Base-by-base conservation (phyloP, 2,797 vertebrate species). In the Eulemur rubriventer region DNA sequence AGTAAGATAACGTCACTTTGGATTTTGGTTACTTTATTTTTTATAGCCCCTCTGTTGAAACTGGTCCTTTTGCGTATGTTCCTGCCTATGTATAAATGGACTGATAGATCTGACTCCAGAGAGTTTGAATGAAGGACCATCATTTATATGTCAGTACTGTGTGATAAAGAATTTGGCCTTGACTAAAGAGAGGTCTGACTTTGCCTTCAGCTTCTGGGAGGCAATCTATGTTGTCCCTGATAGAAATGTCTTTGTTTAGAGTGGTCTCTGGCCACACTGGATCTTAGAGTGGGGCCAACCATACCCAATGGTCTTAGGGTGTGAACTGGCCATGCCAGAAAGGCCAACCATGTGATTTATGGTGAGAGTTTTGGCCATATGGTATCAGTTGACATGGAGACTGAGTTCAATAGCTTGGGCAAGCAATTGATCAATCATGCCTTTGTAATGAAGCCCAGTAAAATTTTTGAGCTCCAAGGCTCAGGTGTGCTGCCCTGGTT, bases 121-220 rank as follows among this genome's bases (percentile, higher is more conserved):
- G 69, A 89, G 9, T 78, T n/a, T 91, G 79, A 80, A 83, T 93
- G 78, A 75, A 86, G 87, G 61, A 70, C 17, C 0, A 13, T 50
- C 43, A 67, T 48, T 92, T 86, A n/a, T 59, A 59, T 61, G 22
- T 87, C 70, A 67, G 41, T 65, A 20, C 63, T 26, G 41, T 9
- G 30, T 6, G 57, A 38, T 69, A 59, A 94, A 87, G 55, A 92
- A 95, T 50, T 86, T 91, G 96, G 67, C 55, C 6, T 84, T 85
- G 61, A 46, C 38, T 16, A 38, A 82, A 65, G n/a, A 67, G 78
- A 70, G 20, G 12, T 30, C 61, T 78, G 63, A 6, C 65, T 95
- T 52, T 94, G 46, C 13, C 75, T 82, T 87, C 41, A 11, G 52
- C 69, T 94, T 89, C 73, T 96, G 73, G 73, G 50, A 94, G 78